Base-by-base conservation (phyloP, 2,888 invertebrate genomes). In the Drosophila putrida region DNA sequence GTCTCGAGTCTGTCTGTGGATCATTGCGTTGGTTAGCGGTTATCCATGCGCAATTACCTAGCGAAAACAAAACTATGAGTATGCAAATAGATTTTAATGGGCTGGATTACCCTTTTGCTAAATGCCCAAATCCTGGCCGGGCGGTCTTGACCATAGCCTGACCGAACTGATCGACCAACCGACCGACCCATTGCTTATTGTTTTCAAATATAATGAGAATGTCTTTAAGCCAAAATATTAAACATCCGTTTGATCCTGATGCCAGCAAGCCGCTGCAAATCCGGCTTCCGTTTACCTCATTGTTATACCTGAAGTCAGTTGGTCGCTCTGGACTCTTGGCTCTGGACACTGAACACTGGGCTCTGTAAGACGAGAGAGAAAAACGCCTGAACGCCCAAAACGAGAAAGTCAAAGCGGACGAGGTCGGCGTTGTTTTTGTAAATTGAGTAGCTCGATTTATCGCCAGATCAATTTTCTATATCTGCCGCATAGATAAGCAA, bases 181-280 rank as follows among this genome's bases (percentile, higher is more conserved):
- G n/a, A 43, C 27, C 28, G 46, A 36, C 11, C 36, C 31, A 39
- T 39, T 35, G 49, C 25, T 57, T 59, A 74, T 87, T 90, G 89
- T 90, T 90, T 88, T 82, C 75, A 73, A 83, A 89, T 78, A 84
- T 86, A 86, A 90, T 89, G 90, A 82, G 86, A 90, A 90, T 89
- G 90, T 90, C 90, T 90, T 71, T 90, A 90, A 91, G 90, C 90
- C 90, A 91, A 91, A 91, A 90, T 90, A 91, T 90, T 90, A 89
- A 72, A 87, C 87, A 86, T 80, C 68, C 84, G 77, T 67, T 78
- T 78, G 83, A 86, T 82, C 87, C 85, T 61, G 68, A n/a, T n/a
- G 67, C 60, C 50, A 66, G 55, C 61, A 54, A 66, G 72, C 65
- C 60, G 70, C 60, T 75, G 71, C 66, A 82, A 87, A 83, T 83